phyloP scores from a whole-genome alignment of 2,113 vertebrate species.

The Paedocypris sp. region DNA sequence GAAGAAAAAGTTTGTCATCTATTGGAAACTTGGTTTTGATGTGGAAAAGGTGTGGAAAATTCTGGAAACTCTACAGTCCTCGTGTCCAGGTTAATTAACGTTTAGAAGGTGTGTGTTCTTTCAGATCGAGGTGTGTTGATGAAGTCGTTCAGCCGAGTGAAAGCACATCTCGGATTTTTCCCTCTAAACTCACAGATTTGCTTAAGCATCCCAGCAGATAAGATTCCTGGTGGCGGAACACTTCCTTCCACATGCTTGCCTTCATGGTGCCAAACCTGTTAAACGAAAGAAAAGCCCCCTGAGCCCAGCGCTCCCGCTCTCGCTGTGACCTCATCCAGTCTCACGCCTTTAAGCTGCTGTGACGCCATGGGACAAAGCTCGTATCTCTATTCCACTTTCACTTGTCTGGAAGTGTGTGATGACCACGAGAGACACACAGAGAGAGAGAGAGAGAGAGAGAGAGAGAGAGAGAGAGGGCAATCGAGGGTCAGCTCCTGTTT shows the following conservation, averaged over 20 bases:
- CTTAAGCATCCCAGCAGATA: background rate
- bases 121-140: no score
- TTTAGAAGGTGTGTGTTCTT: no score
- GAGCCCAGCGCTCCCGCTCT: background rate
- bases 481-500: no score
- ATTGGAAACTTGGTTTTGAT: no score
- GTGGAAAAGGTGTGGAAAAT: no score
- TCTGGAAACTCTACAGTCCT: no score
- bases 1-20: no score
- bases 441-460: background rate
- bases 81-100: no score
- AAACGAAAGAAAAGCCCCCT: background rate
- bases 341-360: slow-evolving; percentile 3
- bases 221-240: background rate
- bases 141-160: no score
- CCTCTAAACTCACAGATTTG: no score
- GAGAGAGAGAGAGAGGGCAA: no score
- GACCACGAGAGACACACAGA: slow-evolving; percentile 15
- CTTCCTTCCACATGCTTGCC: background rate
- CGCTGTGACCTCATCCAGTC: slow-evolving; percentile 15
- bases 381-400: background rate
- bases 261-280: slow-evolving; percentile 1
- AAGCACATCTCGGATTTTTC: no score
- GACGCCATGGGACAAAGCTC: slow-evolving; percentile 9
- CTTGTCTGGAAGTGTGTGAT: slow-evolving; percentile 12